Evolutionary conservation across 2,113 vertebrate species (phyloP).

Genomic region (Sturnira hondurensis): DNA sequence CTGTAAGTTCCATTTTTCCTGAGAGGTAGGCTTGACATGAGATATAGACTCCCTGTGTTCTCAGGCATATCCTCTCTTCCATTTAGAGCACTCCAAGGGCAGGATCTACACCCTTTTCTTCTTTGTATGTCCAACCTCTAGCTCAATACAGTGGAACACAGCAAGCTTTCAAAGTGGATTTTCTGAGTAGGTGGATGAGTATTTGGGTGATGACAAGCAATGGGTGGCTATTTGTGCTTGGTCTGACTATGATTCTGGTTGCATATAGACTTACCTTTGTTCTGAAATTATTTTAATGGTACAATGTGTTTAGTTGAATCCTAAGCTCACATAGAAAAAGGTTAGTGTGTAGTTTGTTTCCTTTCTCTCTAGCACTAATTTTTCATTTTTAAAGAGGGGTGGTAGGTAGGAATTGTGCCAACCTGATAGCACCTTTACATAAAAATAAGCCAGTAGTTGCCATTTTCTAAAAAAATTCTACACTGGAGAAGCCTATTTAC

Average conservation of each 20-base stretch:
- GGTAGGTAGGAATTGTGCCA: not conserved
- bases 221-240: not conserved
- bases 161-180: not conserved
- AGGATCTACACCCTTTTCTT: not conserved
- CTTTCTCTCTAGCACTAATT: not conserved
- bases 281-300: not conserved
- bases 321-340: not conserved
- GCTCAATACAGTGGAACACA: not conserved
- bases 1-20: not conserved
- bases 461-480: slow-evolving; percentile 27
- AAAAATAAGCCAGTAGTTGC: slow-evolving; percentile 51
- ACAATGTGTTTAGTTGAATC: not conserved
- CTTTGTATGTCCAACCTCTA: not conserved
- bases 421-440: slow-evolving; percentile 42
- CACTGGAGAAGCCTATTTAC: too few species aligned
- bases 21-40: not conserved
- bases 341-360: not conserved
- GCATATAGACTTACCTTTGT: not conserved
- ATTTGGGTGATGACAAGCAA: not conserved
- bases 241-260: not conserved
- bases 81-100: not conserved
- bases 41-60: not conserved
- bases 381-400: slow-evolving; percentile 15
- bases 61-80: not conserved
- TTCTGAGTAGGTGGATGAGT: not conserved